Base-by-base conservation (phyloP, 2,888 invertebrate species). In the Blastobasis adustella region DNA sequence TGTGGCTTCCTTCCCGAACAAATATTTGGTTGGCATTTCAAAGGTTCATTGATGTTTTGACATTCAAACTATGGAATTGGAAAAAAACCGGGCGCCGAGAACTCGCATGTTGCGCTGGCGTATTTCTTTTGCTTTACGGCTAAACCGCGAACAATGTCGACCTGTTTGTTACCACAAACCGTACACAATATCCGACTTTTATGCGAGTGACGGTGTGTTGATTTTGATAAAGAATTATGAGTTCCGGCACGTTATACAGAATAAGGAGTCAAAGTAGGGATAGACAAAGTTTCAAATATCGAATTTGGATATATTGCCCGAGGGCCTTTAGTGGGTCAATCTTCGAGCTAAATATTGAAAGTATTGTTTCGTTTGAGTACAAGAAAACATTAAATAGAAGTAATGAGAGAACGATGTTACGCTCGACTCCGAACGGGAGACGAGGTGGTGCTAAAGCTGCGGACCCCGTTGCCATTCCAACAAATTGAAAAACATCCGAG, bases 401-500 rank as follows among this genome's bases (percentile, higher is more conserved):
- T 42, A 10, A 47, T n/a, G 43, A 6, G 8, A 43, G n/a, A 48
- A 48, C n/a, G 50, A 56, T 54, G 54, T 57, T 49, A 58, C 56
- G 51, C 53, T 45, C 51, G 59, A 65, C 54, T 23, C 59, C 54
- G 60, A 61, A 63, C 65, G 63, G 66, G 60, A 57, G 62, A 58
- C 58, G 59, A 67, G 66, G 66, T 63, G 61, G 69, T 67, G 67
- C 71, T 76, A 77, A 79, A 79, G 69, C 67, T 67, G 60, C 71
- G 71, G 67, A 72, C 74, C 23, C 23, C 23, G 23, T 23, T 23
- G 73, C 78, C 78, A 79, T 88, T 83, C 64, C 58, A 62, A 65
- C 71, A 87, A 87, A 88, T 87, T 87, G 86, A 86, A 87, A 88
- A 85, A 83, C 81, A 79, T 76, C 78, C 57, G 77, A 81, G 76